Evolutionary conservation across 2,797 vertebrate species (phyloP).

Genomic region (Saxicola maurus): DNA sequence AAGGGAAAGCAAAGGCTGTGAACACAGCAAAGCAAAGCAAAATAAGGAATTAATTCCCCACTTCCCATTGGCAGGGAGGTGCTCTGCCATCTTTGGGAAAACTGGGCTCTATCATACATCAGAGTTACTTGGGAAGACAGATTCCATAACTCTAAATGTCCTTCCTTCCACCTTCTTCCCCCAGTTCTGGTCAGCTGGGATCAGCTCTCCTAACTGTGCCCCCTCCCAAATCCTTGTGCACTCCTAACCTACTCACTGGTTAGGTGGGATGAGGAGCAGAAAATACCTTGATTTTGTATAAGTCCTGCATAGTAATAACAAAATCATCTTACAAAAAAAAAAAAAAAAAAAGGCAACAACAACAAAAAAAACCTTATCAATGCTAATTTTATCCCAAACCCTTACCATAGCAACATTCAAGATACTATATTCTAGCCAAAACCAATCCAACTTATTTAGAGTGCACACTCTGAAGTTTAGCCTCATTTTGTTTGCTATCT

Average conservation of each 20-base stretch:
- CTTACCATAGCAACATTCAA: not conserved
- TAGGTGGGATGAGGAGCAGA: not conserved
- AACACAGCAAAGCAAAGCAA: not conserved
- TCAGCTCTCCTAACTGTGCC: not conserved
- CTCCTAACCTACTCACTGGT: not conserved
- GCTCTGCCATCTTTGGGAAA: not conserved
- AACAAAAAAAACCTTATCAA: not conserved
- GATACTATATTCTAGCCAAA: not conserved
- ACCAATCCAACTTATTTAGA: not conserved
- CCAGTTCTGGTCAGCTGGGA: not conserved
- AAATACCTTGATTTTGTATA: not conserved
- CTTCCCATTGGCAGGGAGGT: not conserved
- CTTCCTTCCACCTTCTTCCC: not conserved
- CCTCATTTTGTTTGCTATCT: not conserved
- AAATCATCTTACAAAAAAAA: not conserved
- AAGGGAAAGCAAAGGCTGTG: not conserved
- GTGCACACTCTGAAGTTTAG: not conserved
- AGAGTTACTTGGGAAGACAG: not conserved
- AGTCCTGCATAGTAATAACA: not conserved
- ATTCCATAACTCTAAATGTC: fast-evolving
- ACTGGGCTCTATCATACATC: fast-evolving
- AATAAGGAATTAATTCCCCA: not conserved
- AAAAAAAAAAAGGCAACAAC: too few species aligned
- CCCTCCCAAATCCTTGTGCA: not conserved
- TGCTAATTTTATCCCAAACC: not conserved